These are phyloP conservation scores for Hipparchia sbordonii DNA, from an alignment of 2,888 invertebrate species.

Conservation along the genomic window DNA sequence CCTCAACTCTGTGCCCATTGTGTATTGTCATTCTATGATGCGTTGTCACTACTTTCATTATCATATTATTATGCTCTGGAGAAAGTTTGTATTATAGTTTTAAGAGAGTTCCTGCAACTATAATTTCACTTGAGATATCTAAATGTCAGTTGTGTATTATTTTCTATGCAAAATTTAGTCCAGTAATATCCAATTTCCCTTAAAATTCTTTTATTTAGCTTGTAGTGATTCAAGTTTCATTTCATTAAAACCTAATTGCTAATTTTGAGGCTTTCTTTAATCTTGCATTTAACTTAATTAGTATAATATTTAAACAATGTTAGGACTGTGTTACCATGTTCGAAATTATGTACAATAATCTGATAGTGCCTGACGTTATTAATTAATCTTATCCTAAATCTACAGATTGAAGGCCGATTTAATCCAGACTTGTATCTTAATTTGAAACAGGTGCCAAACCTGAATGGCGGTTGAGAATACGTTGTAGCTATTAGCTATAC, in stretches of 20 bases:
- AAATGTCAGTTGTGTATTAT: not conserved
- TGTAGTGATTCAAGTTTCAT: too few species aligned
- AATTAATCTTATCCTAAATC: too few species aligned
- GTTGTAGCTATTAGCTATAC: constrained; percentile 52
- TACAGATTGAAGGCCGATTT: too few species aligned
- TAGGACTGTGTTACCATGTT: not conserved
- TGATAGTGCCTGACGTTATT: too few species aligned
- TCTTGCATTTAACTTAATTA: not conserved
- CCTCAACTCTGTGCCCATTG: constrained; percentile 58
- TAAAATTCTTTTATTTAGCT: too few species aligned
- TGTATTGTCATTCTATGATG: constrained; percentile 56
- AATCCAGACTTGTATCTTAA: not conserved
- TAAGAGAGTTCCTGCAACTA: not conserved
- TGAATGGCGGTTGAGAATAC: constrained; percentile 53
- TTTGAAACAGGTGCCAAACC: constrained; percentile 65
- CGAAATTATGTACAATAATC: not conserved
- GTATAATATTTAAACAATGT: too few species aligned
- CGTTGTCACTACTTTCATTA: constrained; percentile 66
- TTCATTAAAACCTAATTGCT: not conserved
- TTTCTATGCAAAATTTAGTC: not conserved
- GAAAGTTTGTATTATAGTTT: constrained; percentile 53
- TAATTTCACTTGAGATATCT: not conserved
- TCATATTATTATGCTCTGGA: constrained; percentile 62
- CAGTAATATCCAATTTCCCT: too few species aligned
- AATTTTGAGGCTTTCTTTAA: not conserved